These are phyloP conservation scores for Microctenopoma stevenorrisi DNA, from an alignment of 2,797 vertebrate genomes.

Conservation along the genomic window DNA sequence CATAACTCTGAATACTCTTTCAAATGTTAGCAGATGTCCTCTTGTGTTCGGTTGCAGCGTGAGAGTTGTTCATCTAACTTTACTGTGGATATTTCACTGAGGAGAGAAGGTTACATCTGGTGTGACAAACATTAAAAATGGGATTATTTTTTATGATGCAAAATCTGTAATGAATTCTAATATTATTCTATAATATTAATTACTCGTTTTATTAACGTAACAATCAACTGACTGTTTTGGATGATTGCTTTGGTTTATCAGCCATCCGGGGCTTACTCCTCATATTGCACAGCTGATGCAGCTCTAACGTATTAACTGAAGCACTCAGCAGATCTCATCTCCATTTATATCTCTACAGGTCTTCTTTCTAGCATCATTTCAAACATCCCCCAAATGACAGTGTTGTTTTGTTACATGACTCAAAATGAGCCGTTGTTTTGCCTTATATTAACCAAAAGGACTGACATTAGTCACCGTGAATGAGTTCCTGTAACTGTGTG, in stretches of 20 bases:
- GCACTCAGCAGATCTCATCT: neutral
- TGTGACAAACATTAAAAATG: neutral
- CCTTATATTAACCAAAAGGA: constrained; percentile 2
- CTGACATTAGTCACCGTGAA: constrained; percentile 5
- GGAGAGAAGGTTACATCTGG: constrained; percentile 21
- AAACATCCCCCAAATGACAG: neutral
- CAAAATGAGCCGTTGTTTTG: neutral
- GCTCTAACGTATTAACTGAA: neutral
- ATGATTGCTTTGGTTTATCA: neutral
- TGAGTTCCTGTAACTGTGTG: neutral
- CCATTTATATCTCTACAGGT: too few species aligned
- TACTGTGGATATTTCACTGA: neutral
- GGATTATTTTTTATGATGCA: too few species aligned
- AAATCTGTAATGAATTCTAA: too few species aligned
- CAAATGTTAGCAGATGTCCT: constrained; percentile 45
- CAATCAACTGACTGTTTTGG: too few species aligned
- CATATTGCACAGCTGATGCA: too few species aligned
- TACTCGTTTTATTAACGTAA: too few species aligned
- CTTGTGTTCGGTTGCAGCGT: neutral
- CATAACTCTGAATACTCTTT: constrained; percentile 14
- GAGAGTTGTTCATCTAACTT: constrained; percentile 2
- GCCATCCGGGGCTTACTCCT: too few species aligned
- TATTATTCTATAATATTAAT: too few species aligned
- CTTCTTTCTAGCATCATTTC: neutral
- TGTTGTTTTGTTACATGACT: neutral